A percentile compares a stretch with the other conserved stretches of the same genome.
Evolutionary conservation across 2,888 invertebrate species (phyloP).

Genomic region (Reticulitermes lucifugus): DNA sequence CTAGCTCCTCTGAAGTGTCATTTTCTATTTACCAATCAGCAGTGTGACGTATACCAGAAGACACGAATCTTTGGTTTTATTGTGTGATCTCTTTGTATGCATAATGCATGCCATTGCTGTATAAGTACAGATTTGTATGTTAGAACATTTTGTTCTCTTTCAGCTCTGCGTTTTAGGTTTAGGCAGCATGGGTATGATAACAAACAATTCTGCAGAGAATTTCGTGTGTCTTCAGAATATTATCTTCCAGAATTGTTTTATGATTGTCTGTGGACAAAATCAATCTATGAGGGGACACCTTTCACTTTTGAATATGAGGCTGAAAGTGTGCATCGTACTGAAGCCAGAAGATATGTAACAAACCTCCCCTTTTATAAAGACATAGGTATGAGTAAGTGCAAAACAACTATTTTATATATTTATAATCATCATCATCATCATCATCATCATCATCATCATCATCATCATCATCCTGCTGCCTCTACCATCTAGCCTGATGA

Average conservation of each 20-base stretch:
- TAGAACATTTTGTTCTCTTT: neutral
- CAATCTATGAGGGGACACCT: neutral
- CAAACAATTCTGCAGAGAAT: conserved; percentile 5
- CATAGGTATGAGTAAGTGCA: neutral
- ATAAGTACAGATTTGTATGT: neutral
- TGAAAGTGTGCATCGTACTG: neutral
- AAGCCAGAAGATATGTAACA: neutral
- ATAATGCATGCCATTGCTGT: too few relatives aligned
- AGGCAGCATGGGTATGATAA: neutral
- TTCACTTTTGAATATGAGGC: conserved; percentile 15
- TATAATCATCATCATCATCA: too few relatives aligned
- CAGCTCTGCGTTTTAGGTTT: neutral
- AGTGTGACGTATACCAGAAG: too few relatives aligned
- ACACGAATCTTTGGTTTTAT: too few relatives aligned
- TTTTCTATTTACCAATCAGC: too few relatives aligned
- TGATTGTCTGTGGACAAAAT: neutral
- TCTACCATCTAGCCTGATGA: too few relatives aligned
- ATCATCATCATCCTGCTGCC: too few relatives aligned
- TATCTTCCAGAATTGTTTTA: conserved; percentile 1
- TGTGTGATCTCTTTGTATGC: too few relatives aligned
- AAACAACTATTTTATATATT: too few relatives aligned
- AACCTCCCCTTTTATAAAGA: neutral
- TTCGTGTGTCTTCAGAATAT: neutral
- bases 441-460: too few relatives aligned
- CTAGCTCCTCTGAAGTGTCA: too few relatives aligned